Conservation (phyloP, 2,113 vertebrate species). For the Pangasianodon hypophthalmus region DNA sequence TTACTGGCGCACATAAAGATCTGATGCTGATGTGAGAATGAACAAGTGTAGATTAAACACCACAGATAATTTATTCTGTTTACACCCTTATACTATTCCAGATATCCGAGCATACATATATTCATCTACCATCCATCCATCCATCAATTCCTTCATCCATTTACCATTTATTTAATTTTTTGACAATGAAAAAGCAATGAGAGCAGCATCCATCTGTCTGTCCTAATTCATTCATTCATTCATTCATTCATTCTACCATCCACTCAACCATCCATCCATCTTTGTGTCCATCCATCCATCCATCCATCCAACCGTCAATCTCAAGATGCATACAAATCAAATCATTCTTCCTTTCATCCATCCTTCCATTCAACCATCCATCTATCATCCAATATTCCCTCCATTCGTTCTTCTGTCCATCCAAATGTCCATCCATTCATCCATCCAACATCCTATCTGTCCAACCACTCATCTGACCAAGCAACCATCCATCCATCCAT, state of each 20-base stretch:
- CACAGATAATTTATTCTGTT: background rate
- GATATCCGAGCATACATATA: background rate
- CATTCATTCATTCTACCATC: background rate
- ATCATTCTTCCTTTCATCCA: background rate
- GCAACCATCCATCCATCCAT: background rate
- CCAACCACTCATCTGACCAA: too few species aligned
- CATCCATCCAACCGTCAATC: background rate
- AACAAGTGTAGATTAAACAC: constrained; percentile 15
- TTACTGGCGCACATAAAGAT: background rate
- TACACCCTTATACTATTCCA: background rate
- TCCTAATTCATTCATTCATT: background rate
- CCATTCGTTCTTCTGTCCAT: too few species aligned
- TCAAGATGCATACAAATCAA: too few species aligned
- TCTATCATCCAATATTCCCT: too few species aligned
- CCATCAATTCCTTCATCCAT: background rate
- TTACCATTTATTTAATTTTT: background rate
- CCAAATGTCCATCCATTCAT: background rate
- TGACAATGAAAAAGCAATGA: background rate
- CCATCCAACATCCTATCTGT: background rate
- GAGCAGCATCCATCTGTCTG: background rate
- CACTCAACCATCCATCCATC: background rate
- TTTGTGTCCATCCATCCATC: background rate
- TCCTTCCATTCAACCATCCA: background rate
- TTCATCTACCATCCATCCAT: background rate
- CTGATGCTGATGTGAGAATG: constrained; percentile 6